Conservation (phyloP, 2,888 invertebrate genomes). For the Aethes cnicana region DNA sequence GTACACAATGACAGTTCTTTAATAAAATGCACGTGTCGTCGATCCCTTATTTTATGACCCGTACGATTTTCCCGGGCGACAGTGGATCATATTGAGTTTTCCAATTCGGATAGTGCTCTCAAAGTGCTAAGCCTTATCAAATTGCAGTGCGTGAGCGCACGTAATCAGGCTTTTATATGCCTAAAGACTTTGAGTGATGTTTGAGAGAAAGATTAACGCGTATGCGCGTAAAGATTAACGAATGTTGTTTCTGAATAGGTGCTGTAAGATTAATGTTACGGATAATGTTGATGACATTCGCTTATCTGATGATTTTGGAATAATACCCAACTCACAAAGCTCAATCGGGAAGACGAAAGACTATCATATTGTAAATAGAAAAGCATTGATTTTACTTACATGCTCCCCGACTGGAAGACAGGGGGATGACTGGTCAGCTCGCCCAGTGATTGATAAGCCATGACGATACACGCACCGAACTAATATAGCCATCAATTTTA, state of each 20-base stretch:
- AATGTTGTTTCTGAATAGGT: no score
- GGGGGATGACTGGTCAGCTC: conserved; percentile 22
- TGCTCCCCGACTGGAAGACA: conserved; percentile 8
- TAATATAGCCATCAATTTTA: conserved; percentile 7
- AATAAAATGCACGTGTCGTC: no score
- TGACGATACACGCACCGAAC: conserved; percentile 17
- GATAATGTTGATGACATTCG: no score
- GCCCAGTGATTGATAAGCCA: conserved; percentile 24
- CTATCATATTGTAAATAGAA: background rate
- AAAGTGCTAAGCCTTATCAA: conserved; percentile 61
- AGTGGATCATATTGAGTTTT: background rate
- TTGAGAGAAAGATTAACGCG: no score
- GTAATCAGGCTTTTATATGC: conserved; percentile 48
- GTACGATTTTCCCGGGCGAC: background rate
- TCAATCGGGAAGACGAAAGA: background rate
- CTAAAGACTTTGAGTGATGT: background rate
- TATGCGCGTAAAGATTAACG: no score
- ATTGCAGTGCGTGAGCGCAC: conserved; percentile 48
- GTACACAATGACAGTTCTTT: background rate
- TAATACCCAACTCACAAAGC: no score
- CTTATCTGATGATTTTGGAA: no score
- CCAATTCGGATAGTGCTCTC: conserved; percentile 48
- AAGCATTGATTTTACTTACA: background rate
- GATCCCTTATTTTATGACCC: background rate
- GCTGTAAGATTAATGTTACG: no score